Percentiles rank a stretch among this genome's conserved stretches.
Conservation (phyloP, 2,797 vertebrate genomes). For the Iguana delicatissima region DNA sequence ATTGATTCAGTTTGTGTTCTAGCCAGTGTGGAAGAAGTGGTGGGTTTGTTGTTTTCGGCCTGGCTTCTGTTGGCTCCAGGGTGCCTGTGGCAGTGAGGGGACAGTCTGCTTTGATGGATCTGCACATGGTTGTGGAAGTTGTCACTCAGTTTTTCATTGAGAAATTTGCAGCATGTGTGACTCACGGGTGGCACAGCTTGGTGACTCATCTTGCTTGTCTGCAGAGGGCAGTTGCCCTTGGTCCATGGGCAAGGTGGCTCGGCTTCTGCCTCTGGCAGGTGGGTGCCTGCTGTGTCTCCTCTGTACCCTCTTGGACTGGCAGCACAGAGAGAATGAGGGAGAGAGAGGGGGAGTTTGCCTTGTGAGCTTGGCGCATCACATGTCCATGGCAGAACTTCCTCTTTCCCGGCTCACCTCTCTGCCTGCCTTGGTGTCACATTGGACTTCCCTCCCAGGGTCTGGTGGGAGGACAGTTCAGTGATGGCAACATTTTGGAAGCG, state of each 20-base stretch:
- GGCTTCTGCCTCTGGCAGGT: not conserved
- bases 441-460: not conserved
- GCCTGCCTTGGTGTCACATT: not conserved
- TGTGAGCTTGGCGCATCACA: not conserved
- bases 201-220: not conserved
- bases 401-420: not conserved
- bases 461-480: no score
- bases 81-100: not conserved
- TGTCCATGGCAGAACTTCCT: no score
- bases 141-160: no score
- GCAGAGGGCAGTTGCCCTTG: not conserved
- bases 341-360: no score
- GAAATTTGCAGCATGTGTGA: no score
- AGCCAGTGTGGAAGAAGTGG: not conserved
- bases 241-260: not conserved
- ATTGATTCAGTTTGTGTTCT: not conserved
- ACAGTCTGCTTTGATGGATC: no score
- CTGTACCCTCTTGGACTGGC: not conserved
- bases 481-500: not conserved
- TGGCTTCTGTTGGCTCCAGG: not conserved
- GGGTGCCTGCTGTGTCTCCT: not conserved
- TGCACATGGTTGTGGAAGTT: no score
- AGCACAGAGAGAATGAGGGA: not conserved
- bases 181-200: not conserved
- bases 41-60: not conserved